Conservation (phyloP, 2,888 invertebrate genomes). For the Alloscopus bannaensis region DNA sequence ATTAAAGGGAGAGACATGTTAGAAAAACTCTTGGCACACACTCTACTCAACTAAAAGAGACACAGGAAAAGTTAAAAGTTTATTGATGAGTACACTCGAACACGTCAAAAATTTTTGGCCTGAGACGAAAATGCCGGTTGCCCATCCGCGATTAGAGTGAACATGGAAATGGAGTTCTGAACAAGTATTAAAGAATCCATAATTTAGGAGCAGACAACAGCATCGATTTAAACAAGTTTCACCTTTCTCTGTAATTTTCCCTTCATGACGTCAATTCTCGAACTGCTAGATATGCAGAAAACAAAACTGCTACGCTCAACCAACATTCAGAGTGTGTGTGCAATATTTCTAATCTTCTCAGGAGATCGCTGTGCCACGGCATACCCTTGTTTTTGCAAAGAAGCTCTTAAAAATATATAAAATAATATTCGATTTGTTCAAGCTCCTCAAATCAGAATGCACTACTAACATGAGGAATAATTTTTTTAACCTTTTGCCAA, state of each 20-base stretch:
- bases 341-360: background rate
- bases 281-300: background rate
- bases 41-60: too few species aligned
- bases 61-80: conserved; percentile 27
- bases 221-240: conserved; percentile 54
- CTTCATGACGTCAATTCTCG: conserved; percentile 29
- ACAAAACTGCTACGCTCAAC: background rate
- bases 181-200: conserved; percentile 38
- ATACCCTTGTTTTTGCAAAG: background rate
- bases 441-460: background rate
- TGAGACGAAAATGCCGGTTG: conserved; percentile 23
- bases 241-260: conserved; percentile 8
- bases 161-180: conserved; percentile 23
- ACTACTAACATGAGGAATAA: too few species aligned
- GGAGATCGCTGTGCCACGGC: background rate
- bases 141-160: conserved; percentile 9
- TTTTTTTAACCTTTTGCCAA: background rate
- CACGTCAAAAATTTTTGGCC: conserved; percentile 27
- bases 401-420: background rate
- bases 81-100: conserved; percentile 32
- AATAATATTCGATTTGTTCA: conserved; percentile 15
- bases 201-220: conserved; percentile 32
- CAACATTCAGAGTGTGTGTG: too few species aligned
- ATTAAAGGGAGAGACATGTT: too few species aligned
- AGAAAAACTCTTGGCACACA: too few species aligned